Conservation (phyloP, 2,113 vertebrate species). For the Lophius piscatorius region DNA sequence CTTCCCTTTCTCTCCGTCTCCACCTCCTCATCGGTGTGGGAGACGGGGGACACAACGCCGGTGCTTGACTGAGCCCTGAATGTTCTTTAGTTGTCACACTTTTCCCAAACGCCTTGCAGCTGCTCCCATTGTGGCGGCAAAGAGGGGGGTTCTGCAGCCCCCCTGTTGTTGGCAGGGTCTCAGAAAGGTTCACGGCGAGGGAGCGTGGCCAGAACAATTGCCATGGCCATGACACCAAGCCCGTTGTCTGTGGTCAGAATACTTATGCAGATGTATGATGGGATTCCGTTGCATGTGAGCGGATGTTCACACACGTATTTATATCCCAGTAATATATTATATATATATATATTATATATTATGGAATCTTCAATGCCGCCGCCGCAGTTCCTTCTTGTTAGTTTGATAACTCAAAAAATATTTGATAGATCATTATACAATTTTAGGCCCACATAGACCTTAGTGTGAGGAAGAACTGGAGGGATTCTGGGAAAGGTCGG, state of each 20-base stretch:
- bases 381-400: too few species aligned
- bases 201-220: conserved; percentile 69
- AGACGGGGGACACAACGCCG: conserved; percentile 56
- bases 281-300: conserved; percentile 73
- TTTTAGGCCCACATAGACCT: too few species aligned
- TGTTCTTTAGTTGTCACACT: conserved; percentile 78
- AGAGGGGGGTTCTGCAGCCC: conserved; percentile 65
- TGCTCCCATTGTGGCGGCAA: conserved; percentile 77
- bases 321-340: too few species aligned
- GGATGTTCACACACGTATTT: too few species aligned
- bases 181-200: conserved; percentile 58
- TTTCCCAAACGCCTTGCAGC: conserved; percentile 86
- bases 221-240: conserved; percentile 65
- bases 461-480: too few species aligned
- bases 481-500: too few species aligned
- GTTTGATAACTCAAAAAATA: too few species aligned
- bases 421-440: too few species aligned
- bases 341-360: too few species aligned
- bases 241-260: conserved; percentile 40
- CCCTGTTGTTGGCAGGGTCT: conserved; percentile 68
- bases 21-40: conserved; percentile 55
- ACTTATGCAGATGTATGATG: conserved; percentile 37
- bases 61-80: conserved; percentile 67
- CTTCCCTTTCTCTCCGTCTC: conserved; percentile 56
- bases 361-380: too few species aligned